Evolutionary conservation across 2,113 vertebrate species (phyloP), one percentile per base, ranked within the genome.

Genomic region (Proterorhinus semilunaris): DNA sequence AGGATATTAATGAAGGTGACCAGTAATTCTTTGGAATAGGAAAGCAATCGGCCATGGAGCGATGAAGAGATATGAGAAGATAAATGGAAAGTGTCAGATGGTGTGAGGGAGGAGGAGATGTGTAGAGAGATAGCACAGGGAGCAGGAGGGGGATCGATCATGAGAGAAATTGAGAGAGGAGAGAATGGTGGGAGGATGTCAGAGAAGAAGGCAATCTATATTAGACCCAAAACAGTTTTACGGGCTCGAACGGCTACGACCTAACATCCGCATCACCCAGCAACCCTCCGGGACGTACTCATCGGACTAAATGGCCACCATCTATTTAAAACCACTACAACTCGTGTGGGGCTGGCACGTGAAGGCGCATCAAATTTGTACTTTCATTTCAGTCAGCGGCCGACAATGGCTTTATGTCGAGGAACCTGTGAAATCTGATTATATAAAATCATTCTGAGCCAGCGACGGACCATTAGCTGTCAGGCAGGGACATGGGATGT

Each of bases 71-170:
- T 81, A 83, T 10, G 68, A 58, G 50, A 73, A 72, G 82, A 87
- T 82, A 86, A 87, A 90, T 86, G 78, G 69, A 86, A 90, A 64
- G 72, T 88, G 90, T 90, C 88, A 90, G 88, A 86, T 83, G 82
- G 82, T 84, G 79, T 88, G 83, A 88, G 80, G 80, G 85, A 90
- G 87, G 86, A 83, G 78, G 74, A 84, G 77, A 87, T 78, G 83
- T 2, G 42, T 84, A 65, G 80, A 83, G 59, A 46, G 80, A 88
- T 76, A 84, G 79, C 45, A 12, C 72, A 63, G 68, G 69, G 45
- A 70, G 69, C 81, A 66, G 85, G 82, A 76, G 82, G 78, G 77
- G 75, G 78, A 88, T 87, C 76, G 78, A 87, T 87, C 76, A 88
- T 74, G 80, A 81, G 79, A 88, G 79, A 87, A 84, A 86, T 68